Conservation (phyloP, 2,888 invertebrate species). For the Suillia variegata region DNA sequence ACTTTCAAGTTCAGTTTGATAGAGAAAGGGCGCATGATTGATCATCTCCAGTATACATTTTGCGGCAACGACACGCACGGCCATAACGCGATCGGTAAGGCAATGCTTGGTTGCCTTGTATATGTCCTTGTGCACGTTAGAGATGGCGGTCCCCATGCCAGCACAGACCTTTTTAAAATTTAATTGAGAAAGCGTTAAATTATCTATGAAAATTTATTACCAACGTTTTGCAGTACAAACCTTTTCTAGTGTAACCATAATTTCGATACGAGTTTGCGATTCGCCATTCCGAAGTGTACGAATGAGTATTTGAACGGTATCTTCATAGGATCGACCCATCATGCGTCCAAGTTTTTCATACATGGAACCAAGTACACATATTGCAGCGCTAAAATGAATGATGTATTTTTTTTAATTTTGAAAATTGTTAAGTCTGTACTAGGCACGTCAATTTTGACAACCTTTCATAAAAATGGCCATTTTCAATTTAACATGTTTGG, state of each 20-base stretch:
- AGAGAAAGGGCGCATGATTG: constrained; percentile 81
- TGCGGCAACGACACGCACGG: constrained; percentile 92
- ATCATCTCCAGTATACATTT: constrained; percentile 88
- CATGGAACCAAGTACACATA: constrained; percentile 95
- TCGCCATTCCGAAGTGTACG: constrained; percentile 91
- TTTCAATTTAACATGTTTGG: constrained; percentile 58
- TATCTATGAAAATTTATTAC: neutral
- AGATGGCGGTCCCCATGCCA: constrained; percentile 94
- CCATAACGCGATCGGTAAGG: constrained; percentile 88
- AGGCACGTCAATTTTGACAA: too few relatives aligned
- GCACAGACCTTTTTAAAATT: constrained; percentile 67
- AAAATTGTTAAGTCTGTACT: too few relatives aligned
- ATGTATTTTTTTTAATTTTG: too few relatives aligned
- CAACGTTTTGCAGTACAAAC: constrained; percentile 63
- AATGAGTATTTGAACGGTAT: constrained; percentile 91
- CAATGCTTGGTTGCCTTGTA: constrained; percentile 89
- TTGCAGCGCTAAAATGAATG: constrained; percentile 87
- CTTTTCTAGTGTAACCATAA: constrained; percentile 95
- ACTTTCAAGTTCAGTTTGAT: constrained; percentile 89
- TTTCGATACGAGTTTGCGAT: constrained; percentile 95
- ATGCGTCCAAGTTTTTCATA: constrained; percentile 97
- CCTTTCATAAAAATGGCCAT: neutral
- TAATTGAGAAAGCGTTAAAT: neutral
- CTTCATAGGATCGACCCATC: constrained; percentile 99
- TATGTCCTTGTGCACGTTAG: constrained; percentile 83